Base-by-base conservation (phyloP, 2,888 invertebrate genomes). In the Drosophila paucipuncta region DNA sequence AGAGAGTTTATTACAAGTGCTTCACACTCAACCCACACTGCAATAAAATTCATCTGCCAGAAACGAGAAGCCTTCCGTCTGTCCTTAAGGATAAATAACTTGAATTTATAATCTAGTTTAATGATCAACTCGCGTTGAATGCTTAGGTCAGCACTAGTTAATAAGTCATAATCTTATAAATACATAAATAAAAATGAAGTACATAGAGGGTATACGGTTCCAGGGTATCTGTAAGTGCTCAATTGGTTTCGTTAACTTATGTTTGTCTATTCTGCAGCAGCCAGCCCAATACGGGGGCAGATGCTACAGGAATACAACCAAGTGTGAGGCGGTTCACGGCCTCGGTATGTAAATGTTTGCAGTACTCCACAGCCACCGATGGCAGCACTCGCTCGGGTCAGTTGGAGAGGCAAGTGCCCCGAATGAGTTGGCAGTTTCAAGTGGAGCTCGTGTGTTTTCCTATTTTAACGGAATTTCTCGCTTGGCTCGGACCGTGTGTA, bases 331-430 rank as follows among this genome's bases (percentile, higher is more conserved):
- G 78, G 75, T 78, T 82, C 85, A 80, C 76, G 88, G 79, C 76
- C 82, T 70, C 76, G 62, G 69, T 79, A 77, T 81, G 76, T 68
- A 85, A 81, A 85, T 88, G 78, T 75, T 87, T 78, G 72, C 75
- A 70, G 41, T 64, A 73, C 54, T 67, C n/a, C 30, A 22, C 13
- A 57, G n/a, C 10, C 54, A 22, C 33, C 49, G 9, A 13, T 49
- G 16, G 30, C 58, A 37, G 25, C 25, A 50, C 4, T 22, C 54
- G 66, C 60, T 55, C 37, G 58, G 65, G 68, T 62, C 79, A 72
- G 72, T 65, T 62, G 28, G 54, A 49, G 31, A 58, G 75, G 35
- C 55, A 64, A 76, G 62, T 49, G 57, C 31, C 60, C 69, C 54
- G 50, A 68, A 78, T 74, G 78, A 76, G 85, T 77, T 73, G 53